Evolutionary conservation across 2,113 vertebrate genomes (phyloP), one percentile per base, ranked within the genome.

Genomic region (Sula dactylatra): DNA sequence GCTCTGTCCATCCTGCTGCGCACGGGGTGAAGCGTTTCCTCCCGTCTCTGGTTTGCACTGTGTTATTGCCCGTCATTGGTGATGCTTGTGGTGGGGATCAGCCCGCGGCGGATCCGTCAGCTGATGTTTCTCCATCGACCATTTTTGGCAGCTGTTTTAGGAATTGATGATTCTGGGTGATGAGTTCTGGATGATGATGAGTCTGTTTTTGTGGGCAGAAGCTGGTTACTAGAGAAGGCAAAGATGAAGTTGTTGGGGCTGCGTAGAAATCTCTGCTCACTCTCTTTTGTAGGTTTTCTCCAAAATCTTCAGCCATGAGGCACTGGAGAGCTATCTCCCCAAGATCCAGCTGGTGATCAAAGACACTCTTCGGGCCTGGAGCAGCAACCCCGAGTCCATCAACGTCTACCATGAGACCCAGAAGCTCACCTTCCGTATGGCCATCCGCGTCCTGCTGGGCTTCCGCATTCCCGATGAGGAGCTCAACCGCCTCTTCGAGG

Each of bases 331-430:
- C 38, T 99, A 99, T 88, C 98, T 99, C 11, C 99, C 99, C 24
- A 99, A 99, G 97, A 99, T 99, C 97, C 99, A 99, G 96, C 98
- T 98, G 97, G 99, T 99, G 83, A 99, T 99, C 97, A 99, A 99
- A 97, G 99, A 99, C 96, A 99, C 99, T 0, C 98, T 99, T 4
- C 96, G 99, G 3, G 98, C 99, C 12, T 99, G 99, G 99, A 99
- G 99, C 97, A 99, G 99, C 96, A 98, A 98, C 80, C 98, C 99
- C 0, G 99, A 99, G 49, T 96, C 99, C 97, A 99, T 99, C 98
- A 99, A 99, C 0, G 99, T 99, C 84, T 99, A 99, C 96, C 99
- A 99, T 4, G 99, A 99, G 97, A 97, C 99, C 3, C 99, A 99
- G 98, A 97, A 98, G 77, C 96, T 99, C 72, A 99, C 99, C 7